These are phyloP conservation scores for Drosophila busckii DNA, from an alignment of 1,140 invertebrate species.

Conservation along the genomic window DNA sequence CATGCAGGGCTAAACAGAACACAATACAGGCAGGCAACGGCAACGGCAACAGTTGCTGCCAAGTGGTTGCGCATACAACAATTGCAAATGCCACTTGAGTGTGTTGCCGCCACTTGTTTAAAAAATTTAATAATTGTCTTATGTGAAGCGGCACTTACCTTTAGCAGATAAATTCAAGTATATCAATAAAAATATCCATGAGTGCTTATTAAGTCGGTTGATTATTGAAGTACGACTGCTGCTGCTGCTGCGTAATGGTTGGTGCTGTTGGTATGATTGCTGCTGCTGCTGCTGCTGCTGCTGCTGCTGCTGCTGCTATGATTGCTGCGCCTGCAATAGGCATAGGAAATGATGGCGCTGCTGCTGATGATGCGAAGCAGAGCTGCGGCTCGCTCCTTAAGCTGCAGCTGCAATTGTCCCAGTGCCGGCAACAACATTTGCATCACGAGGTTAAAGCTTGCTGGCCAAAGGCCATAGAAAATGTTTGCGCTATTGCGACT, in stretches of 20 bases:
- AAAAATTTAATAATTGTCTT: slow-evolving; percentile 12
- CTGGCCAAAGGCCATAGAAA: slow-evolving; percentile 32
- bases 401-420: slow-evolving; percentile 13
- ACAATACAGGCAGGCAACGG: not conserved
- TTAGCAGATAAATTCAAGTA: slow-evolving; percentile 79
- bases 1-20: slow-evolving; percentile 39
- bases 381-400: slow-evolving; percentile 30
- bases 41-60: slow-evolving; percentile 7
- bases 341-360: slow-evolving; percentile 55
- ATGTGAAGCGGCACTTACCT: slow-evolving; percentile 56
- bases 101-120: slow-evolving; percentile 37
- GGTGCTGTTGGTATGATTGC: slow-evolving; percentile 8
- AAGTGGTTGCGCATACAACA: too few species aligned
- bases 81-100: slow-evolving; percentile 24
- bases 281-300: slow-evolving; percentile 12
- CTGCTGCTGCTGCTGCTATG: slow-evolving; percentile 11
- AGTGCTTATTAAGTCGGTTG: slow-evolving; percentile 78
- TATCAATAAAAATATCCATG: slow-evolving; percentile 79
- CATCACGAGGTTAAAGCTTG: slow-evolving; percentile 27
- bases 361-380: slow-evolving; percentile 30
- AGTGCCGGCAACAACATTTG: slow-evolving; percentile 46
- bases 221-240: slow-evolving; percentile 53
- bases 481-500: slow-evolving; percentile 9
- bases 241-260: slow-evolving; percentile 11
- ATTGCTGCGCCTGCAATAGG: slow-evolving; percentile 15